Evolutionary conservation across 1,140 invertebrate genomes (phyloP), one percentile per base, ranked within the genome.

Genomic region (Drosophila sechellia): DNA sequence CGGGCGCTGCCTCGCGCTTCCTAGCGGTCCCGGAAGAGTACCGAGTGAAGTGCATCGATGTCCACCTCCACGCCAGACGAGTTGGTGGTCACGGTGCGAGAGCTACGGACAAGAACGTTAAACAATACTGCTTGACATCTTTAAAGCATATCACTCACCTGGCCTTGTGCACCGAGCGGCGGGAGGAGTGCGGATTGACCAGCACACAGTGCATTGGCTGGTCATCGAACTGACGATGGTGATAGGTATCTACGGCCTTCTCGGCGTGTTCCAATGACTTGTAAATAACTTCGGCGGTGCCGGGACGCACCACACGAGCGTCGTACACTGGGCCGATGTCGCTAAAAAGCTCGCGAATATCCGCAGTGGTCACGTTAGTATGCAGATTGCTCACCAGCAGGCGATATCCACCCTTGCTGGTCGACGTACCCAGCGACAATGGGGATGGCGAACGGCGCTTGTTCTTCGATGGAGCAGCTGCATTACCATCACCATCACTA

Each of bases 271-370:
- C 95, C 55, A 96, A 92, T 39, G 95, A 95, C 79, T 96, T 95
- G 90, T 97, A 98, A 73, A 98, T 96, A 11, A 98, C 97, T 93
- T 98, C 97, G 0, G 97, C 97, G 11, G 95, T 96, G 5, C 97
- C 97, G 4, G 95, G 95, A 53, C 97, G 95, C n/a, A 98, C 95
- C 77, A 98, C 93, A 77, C 95, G 94, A 2, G 97, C 97, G 70
- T 96, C 95, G 40, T 97, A 93, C 83, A 99, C 94, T 48, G 96
- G 95, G 11, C 98, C 98, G 63, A 98, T 96, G 89, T 98, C 97
- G 87, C 97, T 97, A 94, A 98, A 98, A 48, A 99, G 93, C 93
- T 99, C 98, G 95, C 96, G 95, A 72, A 98, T 97, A 93, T 98
- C 97, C 80, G 97, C 95, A 72, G 96, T 96, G 5, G 96, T 97